Evolutionary conservation across 2,113 vertebrate genomes (phyloP).

Genomic region (Sylvilagus bachmani): DNA sequence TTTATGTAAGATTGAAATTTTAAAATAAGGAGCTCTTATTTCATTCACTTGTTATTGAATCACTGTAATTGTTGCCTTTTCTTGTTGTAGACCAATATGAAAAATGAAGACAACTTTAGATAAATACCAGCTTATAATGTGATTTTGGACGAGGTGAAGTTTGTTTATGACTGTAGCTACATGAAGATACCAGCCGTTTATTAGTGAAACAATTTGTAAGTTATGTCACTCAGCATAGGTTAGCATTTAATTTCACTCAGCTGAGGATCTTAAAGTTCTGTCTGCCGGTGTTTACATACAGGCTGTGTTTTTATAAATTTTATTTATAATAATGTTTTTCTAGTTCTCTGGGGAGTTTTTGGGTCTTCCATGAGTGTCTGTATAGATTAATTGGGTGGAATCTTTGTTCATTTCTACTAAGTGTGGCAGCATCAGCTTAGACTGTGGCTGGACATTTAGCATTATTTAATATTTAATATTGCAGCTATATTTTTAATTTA

Average conservation of each 20-base stretch:
- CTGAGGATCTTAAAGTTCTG: neutral
- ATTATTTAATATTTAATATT: neutral
- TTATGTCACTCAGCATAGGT: neutral
- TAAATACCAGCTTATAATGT: neutral
- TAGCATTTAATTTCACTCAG: neutral
- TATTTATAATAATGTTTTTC: neutral
- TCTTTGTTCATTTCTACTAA: neutral
- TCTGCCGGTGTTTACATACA: neutral
- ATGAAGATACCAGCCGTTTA: neutral
- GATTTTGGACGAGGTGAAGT: neutral
- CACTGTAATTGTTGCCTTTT: neutral
- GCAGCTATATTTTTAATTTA: neutral
- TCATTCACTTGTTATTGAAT: neutral
- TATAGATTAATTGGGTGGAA: neutral
- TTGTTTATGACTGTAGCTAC: neutral
- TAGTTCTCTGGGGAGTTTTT: conserved; percentile 40
- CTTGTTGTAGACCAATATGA: conserved; percentile 16
- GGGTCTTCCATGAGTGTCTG: neutral
- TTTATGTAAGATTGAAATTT: neutral
- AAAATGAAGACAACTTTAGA: conserved; percentile 32
- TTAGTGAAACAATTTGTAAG: neutral
- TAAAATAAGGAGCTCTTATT: neutral
- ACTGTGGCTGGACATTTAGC: neutral
- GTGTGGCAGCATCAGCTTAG: neutral
- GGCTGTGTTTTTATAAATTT: neutral